Percentiles rank a stretch among this genome's conserved stretches.
Conservation (phyloP, 2,888 invertebrate species). For the Platynereis dumerilii region DNA sequence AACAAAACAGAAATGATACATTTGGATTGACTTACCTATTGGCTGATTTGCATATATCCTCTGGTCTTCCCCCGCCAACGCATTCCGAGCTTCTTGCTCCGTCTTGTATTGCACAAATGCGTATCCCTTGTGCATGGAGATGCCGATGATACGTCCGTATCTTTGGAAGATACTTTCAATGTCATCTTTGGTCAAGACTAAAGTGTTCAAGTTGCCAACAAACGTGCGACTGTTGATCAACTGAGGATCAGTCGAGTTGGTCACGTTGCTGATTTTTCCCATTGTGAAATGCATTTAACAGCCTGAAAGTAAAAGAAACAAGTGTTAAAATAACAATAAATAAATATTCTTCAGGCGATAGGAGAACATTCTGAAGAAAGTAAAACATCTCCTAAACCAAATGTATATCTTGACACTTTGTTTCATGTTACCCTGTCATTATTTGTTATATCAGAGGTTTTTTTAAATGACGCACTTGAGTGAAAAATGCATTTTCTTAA, state of each 20-base stretch:
- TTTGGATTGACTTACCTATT: conserved; percentile 80
- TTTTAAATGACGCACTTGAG: no score
- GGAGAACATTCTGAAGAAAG: no score
- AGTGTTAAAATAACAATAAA: no score
- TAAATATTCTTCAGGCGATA: no score
- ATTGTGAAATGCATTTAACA: conserved; percentile 24
- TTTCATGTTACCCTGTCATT: no score
- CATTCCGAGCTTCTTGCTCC: conserved; percentile 77
- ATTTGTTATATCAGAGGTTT: no score
- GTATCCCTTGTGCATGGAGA: conserved; percentile 85
- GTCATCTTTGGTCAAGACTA: conserved; percentile 79
- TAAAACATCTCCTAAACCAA: no score
- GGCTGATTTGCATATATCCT: conserved; percentile 76
- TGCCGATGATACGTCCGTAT: conserved; percentile 78
- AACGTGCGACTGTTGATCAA: conserved; percentile 80
- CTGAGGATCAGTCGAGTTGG: conserved; percentile 78
- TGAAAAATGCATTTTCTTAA: no score
- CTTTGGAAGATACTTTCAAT: conserved; percentile 78
- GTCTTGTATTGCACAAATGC: conserved; percentile 86
- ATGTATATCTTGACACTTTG: no score
- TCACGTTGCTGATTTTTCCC: conserved; percentile 69
- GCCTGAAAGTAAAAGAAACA: conserved; percentile 5
- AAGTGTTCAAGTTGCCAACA: conserved; percentile 80
- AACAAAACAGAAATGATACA: neutral
- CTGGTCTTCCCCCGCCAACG: conserved; percentile 76